Conservation (phyloP, 1,140 invertebrate species). For the Scaptomyza montana region DNA sequence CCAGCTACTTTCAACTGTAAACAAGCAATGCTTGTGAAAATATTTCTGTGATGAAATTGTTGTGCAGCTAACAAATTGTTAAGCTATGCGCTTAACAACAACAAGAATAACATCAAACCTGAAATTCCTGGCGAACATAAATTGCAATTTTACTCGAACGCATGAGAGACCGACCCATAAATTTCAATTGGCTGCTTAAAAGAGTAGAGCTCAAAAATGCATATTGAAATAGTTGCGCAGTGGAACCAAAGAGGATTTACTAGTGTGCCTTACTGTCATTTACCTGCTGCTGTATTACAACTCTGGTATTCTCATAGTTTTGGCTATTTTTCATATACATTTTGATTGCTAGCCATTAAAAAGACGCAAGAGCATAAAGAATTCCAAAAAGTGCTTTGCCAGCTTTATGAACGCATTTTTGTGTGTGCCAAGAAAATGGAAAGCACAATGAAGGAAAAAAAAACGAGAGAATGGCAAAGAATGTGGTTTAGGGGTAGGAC, state of each 20-base stretch:
- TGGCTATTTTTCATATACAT: slow-evolving; percentile 50
- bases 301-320: slow-evolving; percentile 22
- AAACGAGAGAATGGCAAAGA: background rate
- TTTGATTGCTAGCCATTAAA: slow-evolving; percentile 51
- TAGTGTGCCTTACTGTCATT: slow-evolving; percentile 9
- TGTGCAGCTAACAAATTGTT: background rate
- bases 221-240: slow-evolving; percentile 44
- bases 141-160: slow-evolving; percentile 19
- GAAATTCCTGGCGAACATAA: background rate
- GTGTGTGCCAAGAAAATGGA: slow-evolving; percentile 43
- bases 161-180: slow-evolving; percentile 17
- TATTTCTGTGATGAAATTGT: background rate
- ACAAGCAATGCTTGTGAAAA: background rate
- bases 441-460: background rate
- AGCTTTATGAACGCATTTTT: slow-evolving; percentile 61
- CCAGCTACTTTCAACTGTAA: too few species aligned
- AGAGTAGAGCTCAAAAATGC: slow-evolving; percentile 38
- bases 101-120: too few species aligned
- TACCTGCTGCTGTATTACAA: slow-evolving; percentile 45
- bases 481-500: slow-evolving; percentile 15
- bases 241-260: background rate
- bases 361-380: slow-evolving; percentile 45
- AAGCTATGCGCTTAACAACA: background rate
- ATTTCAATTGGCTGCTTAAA: slow-evolving; percentile 33
- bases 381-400: slow-evolving; percentile 54